Base-by-base conservation (phyloP, 2,888 invertebrate species). In the Melitaea athalia region DNA sequence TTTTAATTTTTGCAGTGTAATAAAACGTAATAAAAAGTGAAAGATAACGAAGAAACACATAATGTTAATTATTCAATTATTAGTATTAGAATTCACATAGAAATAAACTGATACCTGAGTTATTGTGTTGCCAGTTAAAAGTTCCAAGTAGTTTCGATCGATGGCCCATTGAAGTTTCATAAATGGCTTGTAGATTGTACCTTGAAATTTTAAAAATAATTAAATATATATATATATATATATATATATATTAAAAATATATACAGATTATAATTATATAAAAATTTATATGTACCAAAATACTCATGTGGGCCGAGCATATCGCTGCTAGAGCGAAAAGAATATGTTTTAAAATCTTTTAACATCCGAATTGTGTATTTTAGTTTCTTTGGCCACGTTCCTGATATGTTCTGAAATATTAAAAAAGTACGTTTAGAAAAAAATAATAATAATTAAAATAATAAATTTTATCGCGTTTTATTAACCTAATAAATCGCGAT, bases 161-260 rank as follows among this genome's bases (percentile, higher is more conserved):
- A 95, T 83, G 0, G 94, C 92, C 85, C 93, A 89, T 80, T 95
- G 95, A 0, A 95, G 75, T 0, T 88, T 84, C 75, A 95, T 84
- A 76, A 95, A 95, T 0, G 84, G 79, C 3, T 85, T 79, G 73
- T 91, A 91, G 0, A 79, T 72, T 0, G 63, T 14, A 45, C 83
- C 91, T 92, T 70, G 76, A 57, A 42, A 10, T 6, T 14, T 57
- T 62, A 11, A 55, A 55, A 55, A 14, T 12, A 59, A 64, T 14
- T 42, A 71, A n/a, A 33, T n/a, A 31, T 14, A 5, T 12, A 31
- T 53, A 2, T 4, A 10, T 4, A 11, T 12, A n/a, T n/a, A 31
- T 14, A 5, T 12, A 31, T 53, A 2, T 4, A 10, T 4, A 11
- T 12, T 24, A 53, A 4, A 53, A 17, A 5, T 14, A 10, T 6